phyloP scores from a whole-genome alignment of 1,140 invertebrate species.

The Capitella teleta region DNA sequence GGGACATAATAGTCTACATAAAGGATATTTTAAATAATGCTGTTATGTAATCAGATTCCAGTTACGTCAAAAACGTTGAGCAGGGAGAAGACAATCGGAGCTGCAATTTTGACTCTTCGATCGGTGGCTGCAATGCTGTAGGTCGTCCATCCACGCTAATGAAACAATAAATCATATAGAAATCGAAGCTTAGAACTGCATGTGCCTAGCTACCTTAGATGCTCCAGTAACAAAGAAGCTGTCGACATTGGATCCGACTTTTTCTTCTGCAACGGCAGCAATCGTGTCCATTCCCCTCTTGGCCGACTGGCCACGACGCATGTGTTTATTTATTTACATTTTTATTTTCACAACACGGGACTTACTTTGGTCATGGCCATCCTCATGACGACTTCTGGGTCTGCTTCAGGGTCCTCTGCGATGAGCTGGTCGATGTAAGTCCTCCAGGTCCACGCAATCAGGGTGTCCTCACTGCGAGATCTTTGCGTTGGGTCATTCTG shows the following conservation, averaged over 20 bases:
- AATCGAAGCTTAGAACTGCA: background rate
- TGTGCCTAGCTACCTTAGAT: constrained; percentile 21
- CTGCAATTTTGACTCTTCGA: constrained; percentile 26
- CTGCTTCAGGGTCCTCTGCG: constrained; percentile 15
- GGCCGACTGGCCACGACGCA: too few species aligned
- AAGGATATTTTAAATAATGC: background rate
- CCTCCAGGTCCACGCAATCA: constrained; percentile 32
- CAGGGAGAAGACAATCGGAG: constrained; percentile 32
- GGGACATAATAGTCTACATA: background rate
- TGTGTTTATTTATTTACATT: too few species aligned
- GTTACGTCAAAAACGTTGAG: constrained; percentile 24
- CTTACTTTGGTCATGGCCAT: constrained; percentile 35
- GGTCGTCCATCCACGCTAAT: constrained; percentile 31
- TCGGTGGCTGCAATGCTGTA: constrained; percentile 32
- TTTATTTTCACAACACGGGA: background rate
- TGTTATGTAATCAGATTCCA: background rate
- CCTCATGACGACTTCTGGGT: constrained; percentile 23
- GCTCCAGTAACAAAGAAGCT: constrained; percentile 27
- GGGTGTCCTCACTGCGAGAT: constrained; percentile 19
- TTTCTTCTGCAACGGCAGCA: constrained; percentile 15
- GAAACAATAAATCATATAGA: background rate
- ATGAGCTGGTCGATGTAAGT: constrained; percentile 23
- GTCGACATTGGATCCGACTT: constrained; percentile 11
- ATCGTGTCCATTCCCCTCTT: constrained; percentile 27
- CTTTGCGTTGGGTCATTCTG: constrained; percentile 24